Base-by-base conservation (phyloP, 1,140 invertebrate genomes). In the Drosophila micromelanica region DNA sequence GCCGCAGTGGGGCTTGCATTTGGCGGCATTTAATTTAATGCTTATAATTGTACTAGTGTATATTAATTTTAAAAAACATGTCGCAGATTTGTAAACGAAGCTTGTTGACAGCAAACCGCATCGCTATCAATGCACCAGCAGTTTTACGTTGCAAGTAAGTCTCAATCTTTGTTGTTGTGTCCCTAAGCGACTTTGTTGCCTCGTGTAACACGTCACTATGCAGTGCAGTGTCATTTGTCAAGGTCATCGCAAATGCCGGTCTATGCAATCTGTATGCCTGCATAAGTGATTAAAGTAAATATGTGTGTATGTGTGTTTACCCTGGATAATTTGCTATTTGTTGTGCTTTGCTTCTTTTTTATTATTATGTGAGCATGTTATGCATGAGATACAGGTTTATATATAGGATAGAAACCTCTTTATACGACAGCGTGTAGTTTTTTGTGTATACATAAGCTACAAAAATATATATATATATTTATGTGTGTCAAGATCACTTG, bases 221-320 rank as follows among this genome's bases (percentile, higher is more conserved):
- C 82, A 52, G 8, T 67, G 62, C 73, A 74, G 76, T 84, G 84
- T 89, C 84, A 84, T 89, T 84, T 90, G 73, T 52, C 84, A 89
- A 89, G 84, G 84, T 89, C 84, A 89, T 80, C 77, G 49, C 73
- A 80, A 73, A 60, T 77, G 79, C 85, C 78, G 79, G 78, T 76
- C 63, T 42, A 54, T 35, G 43, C 48, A 6, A 8, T 40, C 37
- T 42, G 17, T 9, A 15, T 43, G 49, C 35, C 12, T 42, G 12
- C 55, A 40, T 67, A 48, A 55, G 61, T 73, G 56, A 42, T 32
- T 55, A 12, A 57, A 35, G 30, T 74, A 59, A 38, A 54, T 69
- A 54, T 57, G n/a, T 67, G 35, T 35, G 15, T 46, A 13, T 60
- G 54, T 70, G 51, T 70, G 54, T 56, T 49, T 67, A 12, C 27